Evolutionary conservation across 2,888 invertebrate genomes (phyloP).

Genomic region (Patella caerulea): DNA sequence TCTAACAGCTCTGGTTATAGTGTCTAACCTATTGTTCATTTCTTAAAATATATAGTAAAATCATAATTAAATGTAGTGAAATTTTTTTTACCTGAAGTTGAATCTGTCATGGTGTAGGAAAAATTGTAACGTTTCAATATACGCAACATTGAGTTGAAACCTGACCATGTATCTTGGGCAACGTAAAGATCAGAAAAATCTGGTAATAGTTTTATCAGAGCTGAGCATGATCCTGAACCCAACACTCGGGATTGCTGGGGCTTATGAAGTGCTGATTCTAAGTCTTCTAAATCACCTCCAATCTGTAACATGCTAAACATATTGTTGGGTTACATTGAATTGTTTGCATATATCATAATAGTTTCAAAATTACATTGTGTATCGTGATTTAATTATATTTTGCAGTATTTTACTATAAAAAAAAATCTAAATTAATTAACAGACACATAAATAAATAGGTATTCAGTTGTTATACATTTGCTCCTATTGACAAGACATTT

Average conservation of each 20-base stretch:
- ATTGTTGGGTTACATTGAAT: neutral
- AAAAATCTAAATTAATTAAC: no score
- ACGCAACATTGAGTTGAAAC: slow-evolving; percentile 86
- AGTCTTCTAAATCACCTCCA: slow-evolving; percentile 81
- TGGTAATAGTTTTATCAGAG: slow-evolving; percentile 78
- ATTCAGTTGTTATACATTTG: no score
- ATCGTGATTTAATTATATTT: neutral
- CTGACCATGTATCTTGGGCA: slow-evolving; percentile 86
- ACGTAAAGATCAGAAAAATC: slow-evolving; percentile 77
- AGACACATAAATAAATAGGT: no score
- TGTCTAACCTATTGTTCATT: no score
- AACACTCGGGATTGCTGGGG: slow-evolving; percentile 38
- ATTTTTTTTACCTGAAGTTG: slow-evolving; percentile 24
- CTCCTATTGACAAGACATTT: no score
- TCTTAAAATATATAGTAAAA: no score
- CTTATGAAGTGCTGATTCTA: slow-evolving; percentile 73
- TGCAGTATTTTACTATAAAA: no score
- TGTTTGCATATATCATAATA: neutral
- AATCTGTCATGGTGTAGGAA: slow-evolving; percentile 35
- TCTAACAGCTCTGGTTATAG: no score
- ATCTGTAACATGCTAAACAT: slow-evolving; percentile 51
- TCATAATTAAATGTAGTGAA: no score
- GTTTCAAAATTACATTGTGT: neutral
- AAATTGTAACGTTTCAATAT: slow-evolving; percentile 88
- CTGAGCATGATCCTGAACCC: slow-evolving; percentile 77